Percentiles rank a stretch among this genome's conserved stretches.
phyloP scores from a whole-genome alignment of 2,797 vertebrate species.

The Mionectes olivaceus region DNA sequence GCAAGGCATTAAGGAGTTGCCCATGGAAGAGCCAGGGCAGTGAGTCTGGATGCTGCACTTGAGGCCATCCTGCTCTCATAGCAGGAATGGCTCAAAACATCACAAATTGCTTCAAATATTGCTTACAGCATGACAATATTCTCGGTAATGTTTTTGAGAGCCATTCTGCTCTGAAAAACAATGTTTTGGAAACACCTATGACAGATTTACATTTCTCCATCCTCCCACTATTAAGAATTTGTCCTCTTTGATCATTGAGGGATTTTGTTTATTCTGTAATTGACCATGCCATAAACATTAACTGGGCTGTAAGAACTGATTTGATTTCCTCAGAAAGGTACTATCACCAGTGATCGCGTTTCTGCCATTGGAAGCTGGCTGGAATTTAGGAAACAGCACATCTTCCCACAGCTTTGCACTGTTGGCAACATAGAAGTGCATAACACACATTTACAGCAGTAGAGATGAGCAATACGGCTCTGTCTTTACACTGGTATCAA shows the following conservation, averaged over 20 bases:
- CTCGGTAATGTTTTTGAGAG: background rate
- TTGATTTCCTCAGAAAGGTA: background rate
- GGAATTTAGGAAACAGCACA: background rate
- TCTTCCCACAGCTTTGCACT: background rate
- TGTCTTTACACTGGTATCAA: background rate
- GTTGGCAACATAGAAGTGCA: background rate
- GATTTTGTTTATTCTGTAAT: slow-evolving; percentile 14
- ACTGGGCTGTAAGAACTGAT: background rate
- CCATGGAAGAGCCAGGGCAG: fast-evolving
- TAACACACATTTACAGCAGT: background rate
- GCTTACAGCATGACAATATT: background rate
- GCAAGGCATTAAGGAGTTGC: background rate
- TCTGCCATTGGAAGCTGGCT: background rate
- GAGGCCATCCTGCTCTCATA: fast-evolving
- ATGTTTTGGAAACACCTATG: background rate
- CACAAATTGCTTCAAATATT: background rate
- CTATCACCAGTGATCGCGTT: background rate
- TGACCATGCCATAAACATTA: background rate
- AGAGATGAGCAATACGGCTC: background rate
- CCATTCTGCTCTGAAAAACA: background rate
- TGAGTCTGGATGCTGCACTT: background rate
- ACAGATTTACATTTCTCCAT: background rate
- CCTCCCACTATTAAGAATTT: background rate
- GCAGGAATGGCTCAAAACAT: background rate
- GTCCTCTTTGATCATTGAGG: background rate